phyloP scores from a whole-genome alignment of 1,140 invertebrate species.

The Galleria mellonella region DNA sequence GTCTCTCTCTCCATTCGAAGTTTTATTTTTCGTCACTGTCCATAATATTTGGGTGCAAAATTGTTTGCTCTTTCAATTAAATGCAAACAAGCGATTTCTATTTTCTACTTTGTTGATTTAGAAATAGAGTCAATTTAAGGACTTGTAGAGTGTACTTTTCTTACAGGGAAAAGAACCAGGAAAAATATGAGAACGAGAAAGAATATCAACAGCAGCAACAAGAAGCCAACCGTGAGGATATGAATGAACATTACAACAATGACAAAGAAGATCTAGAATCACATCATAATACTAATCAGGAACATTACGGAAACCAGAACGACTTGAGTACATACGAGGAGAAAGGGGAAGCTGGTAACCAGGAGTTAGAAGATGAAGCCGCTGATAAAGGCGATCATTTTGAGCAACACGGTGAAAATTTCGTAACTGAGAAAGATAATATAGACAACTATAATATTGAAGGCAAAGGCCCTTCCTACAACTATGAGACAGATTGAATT shows the following conservation, averaged over 20 bases:
- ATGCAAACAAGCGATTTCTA: no score
- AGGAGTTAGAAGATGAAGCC: slow-evolving; percentile 3
- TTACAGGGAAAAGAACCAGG: slow-evolving; percentile 10
- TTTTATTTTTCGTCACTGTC: no score
- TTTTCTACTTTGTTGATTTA: no score
- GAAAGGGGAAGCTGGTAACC: not conserved
- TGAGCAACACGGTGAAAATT: slow-evolving; percentile 6
- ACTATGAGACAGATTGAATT: slow-evolving; percentile 8
- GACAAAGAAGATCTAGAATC: slow-evolving; percentile 6
- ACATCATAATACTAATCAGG: slow-evolving; percentile 7
- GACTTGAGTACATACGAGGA: not conserved
- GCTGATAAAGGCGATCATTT: slow-evolving; percentile 10
- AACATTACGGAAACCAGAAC: slow-evolving; percentile 6
- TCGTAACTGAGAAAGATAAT: slow-evolving; percentile 5
- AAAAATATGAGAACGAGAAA: slow-evolving; percentile 8
- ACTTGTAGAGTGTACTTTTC: no score
- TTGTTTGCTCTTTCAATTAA: no score
- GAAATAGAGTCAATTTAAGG: no score
- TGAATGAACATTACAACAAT: slow-evolving; percentile 6
- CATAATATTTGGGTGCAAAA: no score
- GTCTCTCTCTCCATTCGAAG: no score
- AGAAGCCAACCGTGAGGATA: slow-evolving; percentile 7
- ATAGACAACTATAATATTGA: slow-evolving; percentile 10
- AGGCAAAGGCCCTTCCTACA: slow-evolving; percentile 10
- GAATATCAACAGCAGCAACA: slow-evolving; percentile 8